A percentile compares a stretch with the other conserved stretches of the same genome.
Conservation (phyloP, 1,140 invertebrate genomes). For the Campoletis sonorensis region DNA sequence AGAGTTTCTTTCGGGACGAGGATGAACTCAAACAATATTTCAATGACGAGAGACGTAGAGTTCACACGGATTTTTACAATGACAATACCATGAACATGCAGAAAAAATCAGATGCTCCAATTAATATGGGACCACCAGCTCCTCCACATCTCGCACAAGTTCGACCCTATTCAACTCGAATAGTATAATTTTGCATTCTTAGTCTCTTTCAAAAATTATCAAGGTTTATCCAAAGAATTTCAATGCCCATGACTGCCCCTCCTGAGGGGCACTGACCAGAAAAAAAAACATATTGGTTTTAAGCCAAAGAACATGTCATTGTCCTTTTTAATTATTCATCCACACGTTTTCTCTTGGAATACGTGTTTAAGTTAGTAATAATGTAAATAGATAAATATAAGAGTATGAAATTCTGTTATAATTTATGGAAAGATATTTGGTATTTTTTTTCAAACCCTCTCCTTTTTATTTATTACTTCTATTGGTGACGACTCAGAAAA, state of each 20-base stretch:
- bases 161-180: neutral
- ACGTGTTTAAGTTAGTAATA: neutral
- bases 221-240: neutral
- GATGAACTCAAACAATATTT: constrained; percentile 50
- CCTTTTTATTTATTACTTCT: neutral
- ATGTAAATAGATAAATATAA: constrained; percentile 9
- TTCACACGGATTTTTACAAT: constrained; percentile 57
- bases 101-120: constrained; percentile 25
- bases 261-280: neutral
- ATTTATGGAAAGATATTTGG: neutral
- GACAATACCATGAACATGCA: constrained; percentile 50
- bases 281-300: neutral
- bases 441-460: neutral
- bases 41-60: constrained; percentile 46
- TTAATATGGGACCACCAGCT: constrained; percentile 35
- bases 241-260: neutral
- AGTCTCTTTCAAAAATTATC: neutral
- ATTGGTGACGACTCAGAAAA: neutral
- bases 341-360: neutral
- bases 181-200: neutral
- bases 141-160: neutral
- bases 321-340: neutral
- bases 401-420: neutral
- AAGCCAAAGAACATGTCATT: neutral
- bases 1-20: constrained; percentile 55